Percentiles rank a stretch among this genome's conserved stretches.
These are phyloP conservation scores for Theretra japonica DNA, from an alignment of 2,888 invertebrate genomes.

Conservation along the genomic window DNA sequence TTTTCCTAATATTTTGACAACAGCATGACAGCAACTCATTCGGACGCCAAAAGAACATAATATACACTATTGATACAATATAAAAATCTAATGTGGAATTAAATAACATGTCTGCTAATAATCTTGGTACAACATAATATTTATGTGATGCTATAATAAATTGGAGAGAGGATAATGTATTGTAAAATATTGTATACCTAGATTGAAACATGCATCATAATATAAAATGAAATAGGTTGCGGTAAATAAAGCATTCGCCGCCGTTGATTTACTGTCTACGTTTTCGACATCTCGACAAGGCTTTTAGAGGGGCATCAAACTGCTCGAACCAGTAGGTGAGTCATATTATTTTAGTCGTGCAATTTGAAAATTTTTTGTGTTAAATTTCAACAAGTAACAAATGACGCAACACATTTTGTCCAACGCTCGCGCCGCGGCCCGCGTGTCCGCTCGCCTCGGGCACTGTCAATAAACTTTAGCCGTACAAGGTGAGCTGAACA, in stretches of 20 bases:
- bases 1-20: too few relatives aligned
- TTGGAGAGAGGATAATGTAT: neutral
- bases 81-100: too few relatives aligned
- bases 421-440: slow-evolving; percentile 57
- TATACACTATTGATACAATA: too few relatives aligned
- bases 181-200: neutral
- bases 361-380: slow-evolving; percentile 65
- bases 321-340: slow-evolving; percentile 45
- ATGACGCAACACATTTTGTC: slow-evolving; percentile 75
- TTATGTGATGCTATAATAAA: neutral
- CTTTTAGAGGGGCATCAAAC: slow-evolving; percentile 28
- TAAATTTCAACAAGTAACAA: slow-evolving; percentile 58
- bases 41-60: too few relatives aligned
- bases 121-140: neutral
- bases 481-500: slow-evolving; percentile 70
- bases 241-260: neutral
- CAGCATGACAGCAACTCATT: too few relatives aligned
- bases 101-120: too few relatives aligned
- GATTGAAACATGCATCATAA: neutral
- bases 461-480: slow-evolving; percentile 83
- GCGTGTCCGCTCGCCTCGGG: slow-evolving; percentile 61
- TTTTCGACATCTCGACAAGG: slow-evolving; percentile 27
- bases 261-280: neutral
- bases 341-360: slow-evolving; percentile 57
- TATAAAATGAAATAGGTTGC: neutral